Evolutionary conservation across 2,113 vertebrate genomes (phyloP), one percentile per base, ranked within the genome.

Genomic region (Trinectes maculatus): DNA sequence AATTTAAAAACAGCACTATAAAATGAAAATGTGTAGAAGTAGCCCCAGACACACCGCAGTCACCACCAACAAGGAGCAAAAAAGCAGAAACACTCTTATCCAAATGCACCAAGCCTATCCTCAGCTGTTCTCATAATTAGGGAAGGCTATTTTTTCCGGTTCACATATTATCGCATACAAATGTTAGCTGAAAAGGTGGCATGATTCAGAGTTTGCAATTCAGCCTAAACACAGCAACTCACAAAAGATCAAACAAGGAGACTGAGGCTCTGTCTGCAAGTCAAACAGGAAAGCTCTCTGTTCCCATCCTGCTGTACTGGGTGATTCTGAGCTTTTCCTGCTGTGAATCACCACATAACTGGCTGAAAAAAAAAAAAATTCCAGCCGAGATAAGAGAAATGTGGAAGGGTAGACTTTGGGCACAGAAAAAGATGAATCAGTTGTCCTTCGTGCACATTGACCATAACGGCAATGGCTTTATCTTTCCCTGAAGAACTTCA

Each of bases 251-350:
- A 78, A 76, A 73, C 19, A 2, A 37, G 46, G 46, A 44, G 52
- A 43, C 54, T 8, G 63, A 59, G 60, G 59, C 47, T 46, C 55
- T 60, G 48, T 44, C 65, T 21, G 33, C 51, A 43, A 56, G 42
- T 46, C 47, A 74, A 78, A 77, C 66, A 77, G 64, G 70, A 85
- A 77, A 55, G 34, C 56, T 51, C 55, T 52, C 48, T 21, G 15
- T 43, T 70, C 60, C 39, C 62, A 63, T 51, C 68, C 72, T 56
- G 63, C 60, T 51, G 49, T 34, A 37, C 7, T 16, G 42, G 24
- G 34, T 56, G 80, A 58, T 54, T 64, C 12, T 31, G 28, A 70
- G 73, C 26, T 40, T 42, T 61, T 72, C 43, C 54, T 75, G 53
- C 55, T 25, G 63, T 53, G 55, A 43, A 61, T 83, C 54, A 65